Evolutionary conservation across 2,797 vertebrate species (phyloP).

Genomic region (Pristis pectinata): DNA sequence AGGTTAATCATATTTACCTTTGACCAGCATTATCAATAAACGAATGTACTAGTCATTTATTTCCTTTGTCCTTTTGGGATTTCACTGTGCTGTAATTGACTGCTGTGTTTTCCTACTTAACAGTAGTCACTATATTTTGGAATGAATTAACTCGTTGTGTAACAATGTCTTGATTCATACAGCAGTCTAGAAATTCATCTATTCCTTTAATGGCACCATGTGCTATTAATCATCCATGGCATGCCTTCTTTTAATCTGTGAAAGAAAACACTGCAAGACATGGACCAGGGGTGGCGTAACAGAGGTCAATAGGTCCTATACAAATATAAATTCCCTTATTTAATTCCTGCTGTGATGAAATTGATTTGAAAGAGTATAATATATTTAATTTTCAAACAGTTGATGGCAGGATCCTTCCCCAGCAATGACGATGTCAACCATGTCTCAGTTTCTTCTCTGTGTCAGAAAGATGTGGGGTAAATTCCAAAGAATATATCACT

Average conservation of each 20-base stretch:
- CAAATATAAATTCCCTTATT: background rate
- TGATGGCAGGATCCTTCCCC: background rate
- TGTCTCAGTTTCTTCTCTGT: background rate
- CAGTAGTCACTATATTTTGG: background rate
- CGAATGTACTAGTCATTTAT: background rate
- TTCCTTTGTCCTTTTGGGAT: background rate
- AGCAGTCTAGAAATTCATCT: no score
- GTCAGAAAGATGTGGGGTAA: background rate
- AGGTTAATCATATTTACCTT: background rate
- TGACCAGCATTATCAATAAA: background rate
- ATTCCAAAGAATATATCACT: background rate
- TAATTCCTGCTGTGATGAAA: no score
- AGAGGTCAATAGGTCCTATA: background rate
- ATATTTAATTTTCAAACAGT: background rate
- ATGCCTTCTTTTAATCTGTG: no score
- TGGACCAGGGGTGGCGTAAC: background rate
- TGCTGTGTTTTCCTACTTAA: background rate
- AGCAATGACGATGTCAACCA: background rate
- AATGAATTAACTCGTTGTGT: background rate
- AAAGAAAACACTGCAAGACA: background rate
- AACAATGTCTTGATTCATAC: background rate
- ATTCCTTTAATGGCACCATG: no score
- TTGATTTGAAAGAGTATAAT: no score
- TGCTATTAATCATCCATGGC: no score
- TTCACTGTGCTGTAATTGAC: background rate